phyloP scores from a whole-genome alignment of 2,797 vertebrate species.

The Paedocypris micromegethes region DNA sequence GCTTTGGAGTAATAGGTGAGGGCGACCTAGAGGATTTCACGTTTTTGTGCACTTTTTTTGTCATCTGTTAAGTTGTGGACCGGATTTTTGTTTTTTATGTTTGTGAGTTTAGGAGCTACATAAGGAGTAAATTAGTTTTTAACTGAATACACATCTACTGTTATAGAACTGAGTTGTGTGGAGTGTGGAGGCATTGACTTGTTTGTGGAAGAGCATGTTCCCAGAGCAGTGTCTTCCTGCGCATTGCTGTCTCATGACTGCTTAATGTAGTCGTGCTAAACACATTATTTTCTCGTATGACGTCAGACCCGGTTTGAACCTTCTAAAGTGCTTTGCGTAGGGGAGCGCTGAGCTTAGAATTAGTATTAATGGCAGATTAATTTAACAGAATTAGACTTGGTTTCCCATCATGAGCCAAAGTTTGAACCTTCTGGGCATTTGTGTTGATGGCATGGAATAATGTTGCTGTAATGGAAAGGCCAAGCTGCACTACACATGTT shows the following conservation, averaged over 20 bases:
- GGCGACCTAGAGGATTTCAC: slow-evolving; percentile 8
- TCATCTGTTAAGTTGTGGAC: slow-evolving; percentile 10
- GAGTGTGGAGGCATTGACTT: neutral
- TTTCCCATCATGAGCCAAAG: neutral
- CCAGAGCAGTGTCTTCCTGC: slow-evolving; percentile 34
- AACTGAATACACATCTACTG: slow-evolving; percentile 2
- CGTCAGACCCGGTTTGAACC: slow-evolving; percentile 23
- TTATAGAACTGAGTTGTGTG: slow-evolving; percentile 13
- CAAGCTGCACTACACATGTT: neutral
- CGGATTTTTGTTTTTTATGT: slow-evolving; percentile 18
- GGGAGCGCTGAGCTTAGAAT: slow-evolving; percentile 5
- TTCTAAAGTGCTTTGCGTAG: slow-evolving; percentile 26
- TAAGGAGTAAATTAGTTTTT: too few species aligned
- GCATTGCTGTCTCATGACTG: slow-evolving; percentile 39
- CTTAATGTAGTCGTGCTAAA: slow-evolving; percentile 33
- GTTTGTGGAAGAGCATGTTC: slow-evolving; percentile 4
- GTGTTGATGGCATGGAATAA: neutral
- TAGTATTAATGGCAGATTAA: neutral
- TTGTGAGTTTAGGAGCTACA: neutral
- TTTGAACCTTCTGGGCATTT: slow-evolving; percentile 6
- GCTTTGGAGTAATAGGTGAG: slow-evolving; percentile 32
- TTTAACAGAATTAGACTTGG: neutral
- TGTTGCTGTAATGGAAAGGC: neutral
- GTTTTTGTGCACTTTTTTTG: slow-evolving; percentile 1
- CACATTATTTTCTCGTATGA: slow-evolving; percentile 32